A percentile compares a stretch with the other conserved stretches of the same genome.
These are phyloP conservation scores for Yponomeuta cagnagella DNA, from an alignment of 2,888 invertebrate species.

Conservation along the genomic window DNA sequence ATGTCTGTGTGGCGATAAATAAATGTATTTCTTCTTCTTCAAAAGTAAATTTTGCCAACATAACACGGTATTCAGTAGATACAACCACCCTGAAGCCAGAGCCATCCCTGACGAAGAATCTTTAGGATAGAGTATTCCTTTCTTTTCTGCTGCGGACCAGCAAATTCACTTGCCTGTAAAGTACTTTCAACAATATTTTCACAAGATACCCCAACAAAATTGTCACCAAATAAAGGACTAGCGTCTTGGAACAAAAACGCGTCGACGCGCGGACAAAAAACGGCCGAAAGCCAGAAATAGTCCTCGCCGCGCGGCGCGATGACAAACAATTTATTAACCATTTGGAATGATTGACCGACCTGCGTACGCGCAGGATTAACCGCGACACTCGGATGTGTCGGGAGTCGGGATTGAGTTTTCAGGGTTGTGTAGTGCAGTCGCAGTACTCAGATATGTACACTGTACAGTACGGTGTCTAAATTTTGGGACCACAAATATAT, in stretches of 20 bases:
- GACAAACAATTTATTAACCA: conserved; percentile 3
- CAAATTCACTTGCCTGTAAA: background rate
- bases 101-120: no score
- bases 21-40: no score
- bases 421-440: background rate
- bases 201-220: background rate
- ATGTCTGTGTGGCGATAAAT: no score
- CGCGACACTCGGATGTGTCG: background rate
- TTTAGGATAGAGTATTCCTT: no score
- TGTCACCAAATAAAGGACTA: background rate
- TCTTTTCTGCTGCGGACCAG: no score
- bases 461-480: no score
- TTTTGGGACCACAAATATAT: no score
- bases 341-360: background rate
- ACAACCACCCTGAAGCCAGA: no score
- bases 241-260: background rate
- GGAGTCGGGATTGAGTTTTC: background rate
- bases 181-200: background rate
- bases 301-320: background rate
- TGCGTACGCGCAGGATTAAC: background rate
- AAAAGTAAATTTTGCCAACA: no score
- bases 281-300: background rate
- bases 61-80: no score
- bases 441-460: no score
- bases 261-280: background rate